These are phyloP conservation scores for Isoperla grammatica DNA, from an alignment of 2,888 invertebrate genomes.

Conservation along the genomic window DNA sequence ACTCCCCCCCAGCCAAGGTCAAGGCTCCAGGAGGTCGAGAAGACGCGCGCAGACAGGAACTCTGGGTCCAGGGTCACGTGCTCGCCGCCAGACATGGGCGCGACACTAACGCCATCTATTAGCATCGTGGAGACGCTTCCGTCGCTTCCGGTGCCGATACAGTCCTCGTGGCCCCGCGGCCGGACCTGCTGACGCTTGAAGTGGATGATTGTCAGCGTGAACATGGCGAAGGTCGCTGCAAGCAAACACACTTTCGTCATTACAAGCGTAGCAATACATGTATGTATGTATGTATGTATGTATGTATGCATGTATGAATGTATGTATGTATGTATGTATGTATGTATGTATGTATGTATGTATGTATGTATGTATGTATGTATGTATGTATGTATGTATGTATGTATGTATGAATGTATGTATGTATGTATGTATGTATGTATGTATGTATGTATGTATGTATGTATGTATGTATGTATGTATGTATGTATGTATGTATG, in stretches of 20 bases:
- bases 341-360: neutral
- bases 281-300: neutral
- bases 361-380: neutral
- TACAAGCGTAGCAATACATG: neutral
- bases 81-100: constrained; percentile 18
- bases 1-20: constrained; percentile 85
- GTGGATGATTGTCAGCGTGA: constrained; percentile 88
- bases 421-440: too few species aligned
- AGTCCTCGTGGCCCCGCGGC: constrained; percentile 46
- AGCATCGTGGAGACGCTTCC: constrained; percentile 25
- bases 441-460: too few species aligned
- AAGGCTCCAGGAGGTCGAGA: constrained; percentile 75
- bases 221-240: constrained; percentile 82
- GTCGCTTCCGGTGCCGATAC: constrained; percentile 38
- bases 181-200: constrained; percentile 73
- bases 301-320: neutral
- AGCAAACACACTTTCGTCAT: neutral
- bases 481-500: too few species aligned
- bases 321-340: neutral
- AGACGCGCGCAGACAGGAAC: constrained; percentile 55
- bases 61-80: constrained; percentile 33
- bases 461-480: too few species aligned
- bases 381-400: too few species aligned
- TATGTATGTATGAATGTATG: too few species aligned
- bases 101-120: constrained; percentile 33